phyloP scores from a whole-genome alignment of 2,888 invertebrate species.

The Himalopsyche anomala region DNA sequence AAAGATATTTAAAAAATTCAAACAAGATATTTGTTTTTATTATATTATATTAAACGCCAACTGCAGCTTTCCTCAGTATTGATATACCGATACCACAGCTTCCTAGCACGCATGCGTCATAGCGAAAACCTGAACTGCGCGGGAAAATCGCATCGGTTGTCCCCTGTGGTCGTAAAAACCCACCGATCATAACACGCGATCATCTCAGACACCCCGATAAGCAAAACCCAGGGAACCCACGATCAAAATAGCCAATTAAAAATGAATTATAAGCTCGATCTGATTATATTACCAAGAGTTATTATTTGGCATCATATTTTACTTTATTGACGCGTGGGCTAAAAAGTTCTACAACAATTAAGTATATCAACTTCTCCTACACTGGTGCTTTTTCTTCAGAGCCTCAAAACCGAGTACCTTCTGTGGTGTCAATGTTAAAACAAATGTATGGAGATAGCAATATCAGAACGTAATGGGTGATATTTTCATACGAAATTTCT shows the following conservation, averaged over 20 bases:
- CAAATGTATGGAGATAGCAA: too few species aligned
- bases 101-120: slow-evolving; percentile 29
- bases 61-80: neutral
- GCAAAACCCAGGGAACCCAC: neutral
- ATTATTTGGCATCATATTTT: neutral
- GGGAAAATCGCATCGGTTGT: neutral
- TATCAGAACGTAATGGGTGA: too few species aligned
- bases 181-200: slow-evolving; percentile 9
- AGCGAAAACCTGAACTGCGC: neutral
- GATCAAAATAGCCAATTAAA: slow-evolving; percentile 4
- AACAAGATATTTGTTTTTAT: too few species aligned
- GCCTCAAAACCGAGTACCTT: too few species aligned
- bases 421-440: too few species aligned
- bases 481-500: too few species aligned
- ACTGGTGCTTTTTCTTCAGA: too few species aligned
- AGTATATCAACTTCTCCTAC: too few species aligned
- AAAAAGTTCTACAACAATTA: too few species aligned
- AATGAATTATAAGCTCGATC: slow-evolving; percentile 2
- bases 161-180: neutral
- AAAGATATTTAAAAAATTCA: too few species aligned
- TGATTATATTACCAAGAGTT: neutral
- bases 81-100: neutral
- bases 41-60: neutral
- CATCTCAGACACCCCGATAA: neutral
- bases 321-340: neutral